Base-by-base conservation (phyloP, 2,888 invertebrate genomes). In the Polymixis flavicincta region DNA sequence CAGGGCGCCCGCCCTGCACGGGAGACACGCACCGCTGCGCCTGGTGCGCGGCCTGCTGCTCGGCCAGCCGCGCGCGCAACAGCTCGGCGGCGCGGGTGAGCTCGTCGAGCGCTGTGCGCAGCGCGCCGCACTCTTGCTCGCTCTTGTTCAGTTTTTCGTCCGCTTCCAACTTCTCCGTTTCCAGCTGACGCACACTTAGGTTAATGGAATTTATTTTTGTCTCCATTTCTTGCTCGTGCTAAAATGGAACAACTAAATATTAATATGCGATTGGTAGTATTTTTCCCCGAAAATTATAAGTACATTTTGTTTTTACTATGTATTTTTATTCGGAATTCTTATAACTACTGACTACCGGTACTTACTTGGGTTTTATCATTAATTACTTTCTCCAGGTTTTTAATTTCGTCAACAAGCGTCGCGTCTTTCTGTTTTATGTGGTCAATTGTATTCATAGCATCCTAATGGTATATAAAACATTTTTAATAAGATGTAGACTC, bases 301-400 rank as follows among this genome's bases (percentile, higher is more conserved):
- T 11, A 25, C 6, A 25, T 42, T 42, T 17, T 9, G 9, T 48
- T 48, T 48, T 64, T 65, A 32, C 17, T n/a, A n/a, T n/a, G n/a
- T n/a, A 66, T n/a, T 66, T 54, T 17, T 3, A 7, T 19, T 17
- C 2, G 17, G 17, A 42, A 42, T 61, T 4, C 14, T 42, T 17
- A 61, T 61, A 55, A 14, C 7, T 55, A 63, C n/a, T 45, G n/a
- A 54, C 11, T 66, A 1, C 1, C 19, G 13, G 11, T 25, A 71
- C 74, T 37, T 79, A 87, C 85, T 77, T 79, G 70, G 50, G 59
- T 68, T 54, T 77, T 77, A 14, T 78, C 80, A 25, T 32, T 28
- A 37, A 87, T 71, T 8, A 71, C 25, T 42, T 71, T 72, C 32
- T 80, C 63, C 17, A 82, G 67, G n/a, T 48, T 57, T 14, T 68